phyloP scores from a whole-genome alignment of 2,113 vertebrate species.

The Periophthalmus modestus region DNA sequence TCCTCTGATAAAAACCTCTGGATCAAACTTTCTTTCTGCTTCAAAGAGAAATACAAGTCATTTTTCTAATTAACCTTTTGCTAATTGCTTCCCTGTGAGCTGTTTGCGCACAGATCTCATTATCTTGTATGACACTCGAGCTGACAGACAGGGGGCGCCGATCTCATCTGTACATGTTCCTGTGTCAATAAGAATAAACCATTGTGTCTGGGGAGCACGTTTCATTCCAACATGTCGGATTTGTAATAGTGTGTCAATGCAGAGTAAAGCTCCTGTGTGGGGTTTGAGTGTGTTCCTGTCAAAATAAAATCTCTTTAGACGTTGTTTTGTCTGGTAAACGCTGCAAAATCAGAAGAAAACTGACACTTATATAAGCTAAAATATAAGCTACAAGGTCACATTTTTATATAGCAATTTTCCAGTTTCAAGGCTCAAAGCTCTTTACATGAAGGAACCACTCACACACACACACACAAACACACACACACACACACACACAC shows the following conservation, averaged over 20 bases:
- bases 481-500: no score
- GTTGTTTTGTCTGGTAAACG: no score
- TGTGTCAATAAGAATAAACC: neutral
- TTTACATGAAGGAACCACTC: no score
- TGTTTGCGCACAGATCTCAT: slow-evolving; percentile 47
- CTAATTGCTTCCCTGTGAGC: slow-evolving; percentile 51
- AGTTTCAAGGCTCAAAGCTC: no score
- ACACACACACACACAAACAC: no score
- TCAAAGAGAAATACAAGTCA: slow-evolving; percentile 42
- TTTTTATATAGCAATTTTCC: no score
- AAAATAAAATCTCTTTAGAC: no score
- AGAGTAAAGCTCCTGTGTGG: no score
- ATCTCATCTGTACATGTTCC: neutral
- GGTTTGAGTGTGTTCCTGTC: no score
- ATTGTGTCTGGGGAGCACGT: neutral
- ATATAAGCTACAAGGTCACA: no score
- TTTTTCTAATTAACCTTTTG: slow-evolving; percentile 55
- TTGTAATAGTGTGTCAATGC: neutral
- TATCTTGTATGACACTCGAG: slow-evolving; percentile 27
- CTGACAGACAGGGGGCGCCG: neutral
- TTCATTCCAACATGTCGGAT: neutral
- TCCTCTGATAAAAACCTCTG: neutral
- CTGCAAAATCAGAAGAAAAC: no score
- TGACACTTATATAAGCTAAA: no score
- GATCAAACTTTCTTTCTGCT: slow-evolving; percentile 4